Conservation (phyloP, 2,888 invertebrate genomes). For the Leptopilina drosophilae region DNA sequence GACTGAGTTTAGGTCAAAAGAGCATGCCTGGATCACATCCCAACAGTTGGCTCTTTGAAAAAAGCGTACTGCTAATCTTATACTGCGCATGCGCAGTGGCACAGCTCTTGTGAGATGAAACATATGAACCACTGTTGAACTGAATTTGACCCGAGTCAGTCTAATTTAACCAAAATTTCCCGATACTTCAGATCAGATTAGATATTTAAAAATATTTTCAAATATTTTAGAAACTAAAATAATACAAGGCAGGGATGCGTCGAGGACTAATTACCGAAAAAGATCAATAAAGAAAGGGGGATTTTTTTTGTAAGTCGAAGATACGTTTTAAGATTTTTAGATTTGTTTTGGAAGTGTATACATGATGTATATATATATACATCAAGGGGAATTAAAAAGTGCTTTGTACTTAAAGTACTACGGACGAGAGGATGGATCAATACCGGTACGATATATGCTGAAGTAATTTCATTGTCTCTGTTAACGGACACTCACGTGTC, state of each 20-base stretch:
- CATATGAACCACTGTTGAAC: background rate
- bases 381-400: constrained; percentile 10
- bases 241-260: background rate
- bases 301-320: too few species aligned
- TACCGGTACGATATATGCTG: constrained; percentile 33
- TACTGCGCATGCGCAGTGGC: background rate
- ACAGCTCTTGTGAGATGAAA: background rate
- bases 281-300: background rate
- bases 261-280: background rate
- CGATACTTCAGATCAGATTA: background rate
- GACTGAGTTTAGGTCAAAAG: constrained; percentile 17
- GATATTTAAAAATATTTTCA: too few species aligned
- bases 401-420: constrained; percentile 26
- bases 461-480: constrained; percentile 41
- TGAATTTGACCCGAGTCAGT: background rate
- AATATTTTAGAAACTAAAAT: background rate
- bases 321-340: too few species aligned
- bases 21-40: constrained; percentile 7
- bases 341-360: background rate
- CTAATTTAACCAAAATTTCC: background rate
- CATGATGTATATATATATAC: background rate
- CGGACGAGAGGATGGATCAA: constrained; percentile 30
- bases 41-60: constrained; percentile 3
- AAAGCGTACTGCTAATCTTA: background rate
- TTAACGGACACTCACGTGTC: constrained; percentile 40